These are phyloP conservation scores for Bujurquina vittata DNA, from an alignment of 2,113 vertebrate species.

Conservation along the genomic window DNA sequence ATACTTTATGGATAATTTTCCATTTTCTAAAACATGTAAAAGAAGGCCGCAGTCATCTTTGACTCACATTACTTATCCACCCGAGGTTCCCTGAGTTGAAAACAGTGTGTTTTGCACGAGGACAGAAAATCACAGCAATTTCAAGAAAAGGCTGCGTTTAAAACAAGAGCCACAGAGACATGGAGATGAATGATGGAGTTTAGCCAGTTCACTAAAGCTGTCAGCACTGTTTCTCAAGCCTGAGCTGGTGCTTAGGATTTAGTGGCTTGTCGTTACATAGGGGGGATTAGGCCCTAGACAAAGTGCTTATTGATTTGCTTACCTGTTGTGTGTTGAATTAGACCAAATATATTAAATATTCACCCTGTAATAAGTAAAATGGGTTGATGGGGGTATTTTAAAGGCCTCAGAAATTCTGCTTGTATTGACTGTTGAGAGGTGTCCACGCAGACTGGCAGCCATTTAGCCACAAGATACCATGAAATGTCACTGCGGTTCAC, in stretches of 20 bases:
- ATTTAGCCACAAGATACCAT: background rate
- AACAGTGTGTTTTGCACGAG: background rate
- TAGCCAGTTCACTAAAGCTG: slow-evolving; percentile 24
- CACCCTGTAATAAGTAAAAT: background rate
- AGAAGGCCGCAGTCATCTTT: background rate
- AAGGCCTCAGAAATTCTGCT: background rate
- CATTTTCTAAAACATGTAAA: background rate
- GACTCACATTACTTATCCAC: background rate
- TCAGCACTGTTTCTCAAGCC: slow-evolving; percentile 49
- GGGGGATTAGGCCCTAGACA: slow-evolving; percentile 27
- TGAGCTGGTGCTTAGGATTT: slow-evolving; percentile 58
- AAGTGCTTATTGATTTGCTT: slow-evolving; percentile 51
- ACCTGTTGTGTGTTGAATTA: slow-evolving; percentile 56
- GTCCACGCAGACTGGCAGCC: background rate
- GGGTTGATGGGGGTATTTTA: background rate
- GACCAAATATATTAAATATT: background rate
- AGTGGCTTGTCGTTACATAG: slow-evolving; percentile 63
- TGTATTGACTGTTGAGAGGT: background rate
- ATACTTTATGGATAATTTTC: background rate
- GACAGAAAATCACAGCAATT: background rate
- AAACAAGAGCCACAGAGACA: slow-evolving; percentile 6
- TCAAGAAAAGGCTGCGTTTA: background rate
- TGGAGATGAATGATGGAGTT: slow-evolving; percentile 24
- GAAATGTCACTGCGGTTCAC: background rate
- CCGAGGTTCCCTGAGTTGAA: background rate